Percentiles rank a stretch among this genome's conserved stretches.
phyloP scores from a whole-genome alignment of 2,888 invertebrate species.

The Heliconius charithonia region DNA sequence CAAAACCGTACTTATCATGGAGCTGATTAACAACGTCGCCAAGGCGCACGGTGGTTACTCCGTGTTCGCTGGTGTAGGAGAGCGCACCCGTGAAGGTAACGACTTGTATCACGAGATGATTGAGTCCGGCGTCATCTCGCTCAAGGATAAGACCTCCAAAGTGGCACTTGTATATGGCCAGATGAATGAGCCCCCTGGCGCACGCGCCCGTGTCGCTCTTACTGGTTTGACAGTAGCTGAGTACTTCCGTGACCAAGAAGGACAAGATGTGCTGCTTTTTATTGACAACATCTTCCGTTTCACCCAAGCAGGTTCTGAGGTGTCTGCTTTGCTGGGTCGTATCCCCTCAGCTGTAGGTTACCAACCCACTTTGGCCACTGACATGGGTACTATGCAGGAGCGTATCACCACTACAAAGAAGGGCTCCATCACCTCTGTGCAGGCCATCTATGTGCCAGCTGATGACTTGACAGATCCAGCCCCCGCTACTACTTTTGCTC shows the following conservation, averaged over 20 bases:
- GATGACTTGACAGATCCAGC: constrained; percentile 98
- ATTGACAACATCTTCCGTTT: constrained; percentile 98
- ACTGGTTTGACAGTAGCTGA: constrained; percentile 97
- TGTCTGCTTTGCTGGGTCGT: constrained; percentile 96
- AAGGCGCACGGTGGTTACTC: constrained; percentile 98
- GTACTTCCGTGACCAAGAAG: constrained; percentile 97
- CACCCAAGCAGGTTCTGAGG: constrained; percentile 95
- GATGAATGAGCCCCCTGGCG: constrained; percentile 99
- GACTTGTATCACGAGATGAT: constrained; percentile 99
- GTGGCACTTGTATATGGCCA: constrained; percentile 97
- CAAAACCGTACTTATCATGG: constrained; percentile 98
- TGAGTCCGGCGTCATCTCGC: constrained; percentile 95
- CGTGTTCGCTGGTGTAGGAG: constrained; percentile 97
- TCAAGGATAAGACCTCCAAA: constrained; percentile 95
- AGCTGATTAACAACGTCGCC: constrained; percentile 97
- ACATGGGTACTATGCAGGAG: constrained; percentile 99
- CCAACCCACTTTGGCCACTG: constrained; percentile 98
- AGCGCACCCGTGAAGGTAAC: constrained; percentile 97
- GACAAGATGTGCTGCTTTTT: constrained; percentile 97
- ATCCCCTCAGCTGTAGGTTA: constrained; percentile 98
- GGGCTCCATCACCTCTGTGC: constrained; percentile 98
- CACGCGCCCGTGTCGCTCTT: constrained; percentile 96
- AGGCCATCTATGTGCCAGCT: constrained; percentile 97
- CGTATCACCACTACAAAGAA: constrained; percentile 96
- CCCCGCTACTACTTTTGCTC: constrained; percentile 97